phyloP scores from a whole-genome alignment of 2,113 vertebrate genomes.

The Dasypus novemcinctus region DNA sequence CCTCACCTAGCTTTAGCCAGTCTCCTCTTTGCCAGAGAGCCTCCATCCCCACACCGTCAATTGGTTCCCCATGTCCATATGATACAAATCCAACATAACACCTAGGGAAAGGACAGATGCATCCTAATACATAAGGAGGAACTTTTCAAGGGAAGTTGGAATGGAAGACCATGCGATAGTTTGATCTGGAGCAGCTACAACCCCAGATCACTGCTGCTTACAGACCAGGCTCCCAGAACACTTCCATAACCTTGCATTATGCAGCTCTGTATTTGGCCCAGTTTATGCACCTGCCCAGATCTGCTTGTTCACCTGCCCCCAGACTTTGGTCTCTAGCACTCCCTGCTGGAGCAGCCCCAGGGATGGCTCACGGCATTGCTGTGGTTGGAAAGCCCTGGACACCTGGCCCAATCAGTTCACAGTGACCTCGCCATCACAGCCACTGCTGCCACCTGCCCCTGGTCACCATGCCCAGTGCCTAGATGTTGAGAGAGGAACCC shows the following conservation, averaged over 20 bases:
- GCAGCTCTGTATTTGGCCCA: accelerated
- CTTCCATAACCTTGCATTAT: accelerated
- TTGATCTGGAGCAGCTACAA: too few species aligned
- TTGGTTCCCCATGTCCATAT: not conserved
- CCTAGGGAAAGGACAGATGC: not conserved
- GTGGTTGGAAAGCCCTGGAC: not conserved
- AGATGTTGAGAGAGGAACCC: too few species aligned
- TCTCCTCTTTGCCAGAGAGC: not conserved
- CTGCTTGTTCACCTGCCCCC: accelerated
- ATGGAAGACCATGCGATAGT: accelerated
- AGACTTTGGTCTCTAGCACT: not conserved
- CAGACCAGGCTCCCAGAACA: accelerated
- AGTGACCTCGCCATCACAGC: not conserved
- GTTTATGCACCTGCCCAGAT: accelerated
- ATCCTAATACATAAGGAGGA: accelerated
- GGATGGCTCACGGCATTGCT: not conserved
- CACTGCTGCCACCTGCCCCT: not conserved
- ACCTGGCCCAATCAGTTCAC: accelerated
- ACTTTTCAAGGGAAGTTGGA: not conserved
- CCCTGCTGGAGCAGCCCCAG: not conserved
- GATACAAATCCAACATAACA: not conserved
- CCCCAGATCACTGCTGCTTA: too few species aligned
- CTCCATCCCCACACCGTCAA: too few species aligned
- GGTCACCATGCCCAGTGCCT: not conserved
- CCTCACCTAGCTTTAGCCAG: accelerated